Base-by-base conservation (phyloP, 2,888 invertebrate genomes). In the Candidula unifasciata region DNA sequence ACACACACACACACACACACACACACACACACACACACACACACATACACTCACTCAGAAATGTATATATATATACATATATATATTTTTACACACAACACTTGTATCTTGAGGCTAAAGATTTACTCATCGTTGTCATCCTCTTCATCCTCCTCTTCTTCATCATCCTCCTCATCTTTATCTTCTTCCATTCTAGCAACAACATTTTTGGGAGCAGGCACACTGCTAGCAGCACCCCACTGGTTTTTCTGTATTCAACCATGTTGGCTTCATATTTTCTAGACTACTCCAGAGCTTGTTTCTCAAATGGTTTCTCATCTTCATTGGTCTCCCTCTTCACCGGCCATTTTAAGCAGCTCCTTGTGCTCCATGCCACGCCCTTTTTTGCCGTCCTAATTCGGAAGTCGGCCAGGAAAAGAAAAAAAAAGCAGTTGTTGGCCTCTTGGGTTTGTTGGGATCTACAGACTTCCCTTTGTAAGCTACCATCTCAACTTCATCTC, bases 401-500 rank as follows among this genome's bases (percentile, higher is more conserved):
- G 88, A 90, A 91, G 80, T 91, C 91, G n/a, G 89, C 90, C 60
- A 92, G 82, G 85, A 91, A 99, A 86, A 98, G 89, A 96, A 99
- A 97, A n/a, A n/a, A 94, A 97, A 99, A 0, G 98, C 98, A 0
- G 98, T 96, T 30, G 96, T 94, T 0, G 98, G 96, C 54, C 98
- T 95, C 93, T 99, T 99, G 0, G 99, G 99, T 89, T 95, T 97
- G 92, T 97, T 96, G 60, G 95, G 96, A 92, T 99, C 98, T 21
- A 85, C 71, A 3, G 87, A 84, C 79, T 91, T 91, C 30, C 92
- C 91, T 82, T 90, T 92, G 85, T 89, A 92, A 35, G 87, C 86
- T 16, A 85, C 84, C 88, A 88, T 88, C 88, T 94, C 93, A 87
- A 88, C 89, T 80, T 93, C 93, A 87, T 94, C 94, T 89, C 94